Evolutionary conservation across 2,113 vertebrate species (phyloP).

Genomic region (Phrynosoma platyrhinos): DNA sequence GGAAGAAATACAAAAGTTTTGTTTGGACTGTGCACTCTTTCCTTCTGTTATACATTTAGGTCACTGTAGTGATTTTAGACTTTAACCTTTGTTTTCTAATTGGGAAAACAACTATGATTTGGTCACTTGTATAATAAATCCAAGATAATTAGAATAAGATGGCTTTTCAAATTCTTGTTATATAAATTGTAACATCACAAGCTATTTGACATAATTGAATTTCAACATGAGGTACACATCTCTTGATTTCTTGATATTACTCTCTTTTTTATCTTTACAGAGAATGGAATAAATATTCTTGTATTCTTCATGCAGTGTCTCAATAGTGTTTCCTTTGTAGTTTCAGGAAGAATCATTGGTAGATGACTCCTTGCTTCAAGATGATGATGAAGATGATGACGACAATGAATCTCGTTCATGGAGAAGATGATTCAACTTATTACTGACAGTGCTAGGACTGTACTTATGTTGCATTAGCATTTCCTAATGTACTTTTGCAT

Average conservation of each 20-base stretch:
- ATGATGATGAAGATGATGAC: slow-evolving; percentile 97
- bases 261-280: not conserved
- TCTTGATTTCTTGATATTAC: not conserved
- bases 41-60: not conserved
- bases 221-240: not conserved
- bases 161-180: not conserved
- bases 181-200: not conserved
- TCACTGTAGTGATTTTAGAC: not conserved
- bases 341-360: slow-evolving; percentile 94
- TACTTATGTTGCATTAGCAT: slow-evolving; percentile 84
- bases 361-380: slow-evolving; percentile 93
- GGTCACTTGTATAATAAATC: not conserved
- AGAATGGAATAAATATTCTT: not conserved
- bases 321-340: slow-evolving; percentile 71
- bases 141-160: not conserved
- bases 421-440: slow-evolving; percentile 92
- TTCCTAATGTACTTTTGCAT: slow-evolving; percentile 85
- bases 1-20: not conserved
- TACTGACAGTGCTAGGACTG: slow-evolving; percentile 73
- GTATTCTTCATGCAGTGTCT: slow-evolving; percentile 52
- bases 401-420: slow-evolving; percentile 96
- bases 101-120: not conserved
- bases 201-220: not conserved
- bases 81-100: not conserved
- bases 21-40: too few relatives aligned